Percentiles rank a stretch among this genome's conserved stretches.
These are phyloP conservation scores for Popillia japonica DNA, from an alignment of 1,140 invertebrate species.

Conservation along the genomic window DNA sequence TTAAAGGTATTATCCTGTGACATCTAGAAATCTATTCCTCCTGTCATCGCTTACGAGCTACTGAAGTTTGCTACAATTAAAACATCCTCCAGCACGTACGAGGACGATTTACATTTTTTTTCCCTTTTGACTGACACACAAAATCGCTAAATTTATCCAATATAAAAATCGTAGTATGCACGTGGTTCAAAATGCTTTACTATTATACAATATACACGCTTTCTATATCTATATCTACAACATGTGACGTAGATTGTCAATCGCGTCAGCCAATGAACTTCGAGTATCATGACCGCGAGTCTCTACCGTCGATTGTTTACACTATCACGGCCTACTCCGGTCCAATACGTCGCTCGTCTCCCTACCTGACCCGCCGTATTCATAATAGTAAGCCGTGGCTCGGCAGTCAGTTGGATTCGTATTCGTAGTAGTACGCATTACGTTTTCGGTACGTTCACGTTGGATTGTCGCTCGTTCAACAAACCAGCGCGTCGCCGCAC, in stretches of 20 bases:
- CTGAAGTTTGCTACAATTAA: no score
- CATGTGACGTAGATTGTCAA: constrained; percentile 26
- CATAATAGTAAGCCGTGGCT: background rate
- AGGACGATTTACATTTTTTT: no score
- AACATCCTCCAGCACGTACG: no score
- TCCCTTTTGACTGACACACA: no score
- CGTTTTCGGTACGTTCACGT: background rate
- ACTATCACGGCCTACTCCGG: background rate
- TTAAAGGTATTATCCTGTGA: no score
- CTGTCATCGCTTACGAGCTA: no score
- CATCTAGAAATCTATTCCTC: no score
- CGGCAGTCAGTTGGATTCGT: background rate
- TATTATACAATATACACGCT: background rate
- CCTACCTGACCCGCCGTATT: constrained; percentile 13
- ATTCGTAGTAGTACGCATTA: background rate
- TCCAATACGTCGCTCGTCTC: background rate
- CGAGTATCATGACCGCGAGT: background rate
- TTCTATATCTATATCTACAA: background rate
- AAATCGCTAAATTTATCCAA: background rate
- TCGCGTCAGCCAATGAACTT: constrained; percentile 30
- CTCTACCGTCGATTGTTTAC: constrained; percentile 6
- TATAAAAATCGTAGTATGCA: background rate
- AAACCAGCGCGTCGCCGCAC: no score
- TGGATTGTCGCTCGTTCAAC: background rate
- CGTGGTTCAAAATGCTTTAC: background rate